Evolutionary conservation across 2,888 invertebrate species (phyloP).

Genomic region (Tholera decimalis): DNA sequence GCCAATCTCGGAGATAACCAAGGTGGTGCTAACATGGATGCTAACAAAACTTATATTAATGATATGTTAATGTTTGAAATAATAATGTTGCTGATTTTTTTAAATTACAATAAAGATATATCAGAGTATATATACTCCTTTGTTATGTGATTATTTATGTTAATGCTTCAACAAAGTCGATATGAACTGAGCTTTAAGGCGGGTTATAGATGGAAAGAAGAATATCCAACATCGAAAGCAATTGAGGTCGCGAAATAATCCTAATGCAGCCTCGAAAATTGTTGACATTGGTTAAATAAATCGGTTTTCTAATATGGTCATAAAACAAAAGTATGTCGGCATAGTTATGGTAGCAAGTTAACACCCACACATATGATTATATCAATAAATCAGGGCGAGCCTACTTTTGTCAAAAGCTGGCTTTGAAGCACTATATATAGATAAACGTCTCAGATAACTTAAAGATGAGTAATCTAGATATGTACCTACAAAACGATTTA

Average conservation of each 20-base stretch:
- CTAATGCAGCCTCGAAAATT: slow-evolving; percentile 20
- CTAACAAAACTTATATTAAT: background rate
- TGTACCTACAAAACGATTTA: slow-evolving; percentile 29
- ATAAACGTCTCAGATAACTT: slow-evolving; percentile 39
- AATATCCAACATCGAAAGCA: slow-evolving; percentile 30
- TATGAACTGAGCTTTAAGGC: slow-evolving; percentile 18
- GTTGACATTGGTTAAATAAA: slow-evolving; percentile 31
- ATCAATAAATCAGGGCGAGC: slow-evolving; percentile 45
- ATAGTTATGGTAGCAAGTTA: slow-evolving; percentile 39
- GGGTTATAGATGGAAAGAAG: slow-evolving; percentile 15
- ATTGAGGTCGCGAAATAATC: slow-evolving; percentile 16
- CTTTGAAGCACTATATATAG: slow-evolving; percentile 40
- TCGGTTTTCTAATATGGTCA: slow-evolving; percentile 34
- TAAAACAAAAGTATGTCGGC: slow-evolving; percentile 40
- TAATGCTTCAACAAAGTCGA: background rate
- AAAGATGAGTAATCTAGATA: slow-evolving; percentile 47
- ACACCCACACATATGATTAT: slow-evolving; percentile 48
- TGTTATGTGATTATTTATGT: slow-evolving; percentile 1
- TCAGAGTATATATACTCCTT: background rate
- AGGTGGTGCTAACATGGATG: background rate
- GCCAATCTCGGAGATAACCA: background rate
- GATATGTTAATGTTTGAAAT: slow-evolving; percentile 2
- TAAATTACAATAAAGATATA: background rate
- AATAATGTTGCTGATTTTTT: background rate
- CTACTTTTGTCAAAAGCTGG: slow-evolving; percentile 45